phyloP scores from a whole-genome alignment of 1,140 invertebrate genomes.

The Trichonephila inaurata region DNA sequence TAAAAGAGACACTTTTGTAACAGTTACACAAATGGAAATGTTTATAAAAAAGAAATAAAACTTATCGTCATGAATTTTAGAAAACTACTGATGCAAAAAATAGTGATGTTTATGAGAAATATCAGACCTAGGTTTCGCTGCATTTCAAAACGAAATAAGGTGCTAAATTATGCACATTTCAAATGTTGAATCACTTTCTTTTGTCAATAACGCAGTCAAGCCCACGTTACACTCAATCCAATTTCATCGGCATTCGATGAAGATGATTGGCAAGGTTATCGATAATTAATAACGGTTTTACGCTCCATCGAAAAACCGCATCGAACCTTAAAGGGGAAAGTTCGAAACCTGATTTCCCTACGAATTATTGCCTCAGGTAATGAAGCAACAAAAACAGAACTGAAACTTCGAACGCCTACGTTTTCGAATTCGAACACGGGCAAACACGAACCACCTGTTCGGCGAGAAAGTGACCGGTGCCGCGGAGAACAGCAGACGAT shows the following conservation, averaged over 20 bases:
- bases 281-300: constrained; percentile 22
- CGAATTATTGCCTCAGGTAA: neutral
- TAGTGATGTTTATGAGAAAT: neutral
- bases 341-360: neutral
- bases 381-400: neutral
- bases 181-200: neutral
- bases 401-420: constrained; percentile 15
- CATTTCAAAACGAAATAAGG: neutral
- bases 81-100: neutral
- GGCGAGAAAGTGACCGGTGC: constrained; percentile 28
- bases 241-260: neutral
- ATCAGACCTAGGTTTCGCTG: neutral
- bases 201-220: neutral
- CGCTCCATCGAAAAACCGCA: constrained; percentile 7
- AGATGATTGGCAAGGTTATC: constrained; percentile 17
- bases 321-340: constrained; percentile 21
- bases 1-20: no score
- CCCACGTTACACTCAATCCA: neutral
- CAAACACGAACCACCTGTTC: constrained; percentile 40
- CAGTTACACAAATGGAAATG: no score
- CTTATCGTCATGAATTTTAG: neutral
- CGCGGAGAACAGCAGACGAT: constrained; percentile 19
- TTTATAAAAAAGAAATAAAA: no score
- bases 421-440: constrained; percentile 3
- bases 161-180: neutral